Conservation (phyloP, 1,140 invertebrate genomes). For the Procambarus virginalis region DNA sequence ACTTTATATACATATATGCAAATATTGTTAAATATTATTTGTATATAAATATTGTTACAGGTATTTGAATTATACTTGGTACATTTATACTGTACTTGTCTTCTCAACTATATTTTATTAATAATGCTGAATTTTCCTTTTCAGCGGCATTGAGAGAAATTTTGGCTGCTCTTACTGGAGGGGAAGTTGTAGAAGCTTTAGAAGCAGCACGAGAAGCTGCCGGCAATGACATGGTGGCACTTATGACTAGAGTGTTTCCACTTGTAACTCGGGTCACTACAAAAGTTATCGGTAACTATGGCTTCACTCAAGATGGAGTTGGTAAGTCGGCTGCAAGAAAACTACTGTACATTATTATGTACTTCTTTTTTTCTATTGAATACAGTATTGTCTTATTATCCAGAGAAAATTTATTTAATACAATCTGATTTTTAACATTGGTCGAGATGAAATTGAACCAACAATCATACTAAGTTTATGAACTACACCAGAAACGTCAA, state of each 20-base stretch:
- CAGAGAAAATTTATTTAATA: no score
- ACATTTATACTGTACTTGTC: no score
- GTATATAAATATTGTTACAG: background rate
- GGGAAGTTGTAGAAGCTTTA: constrained; percentile 53
- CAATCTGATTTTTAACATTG: no score
- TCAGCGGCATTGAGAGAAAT: constrained; percentile 52
- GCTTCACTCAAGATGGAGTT: constrained; percentile 67
- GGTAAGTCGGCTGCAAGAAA: constrained; percentile 35
- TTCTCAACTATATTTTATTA: background rate
- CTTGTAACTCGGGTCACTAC: constrained; percentile 68
- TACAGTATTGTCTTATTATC: no score
- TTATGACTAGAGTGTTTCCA: constrained; percentile 69
- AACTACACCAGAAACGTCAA: no score
- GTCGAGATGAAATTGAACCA: no score
- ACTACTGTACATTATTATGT: background rate
- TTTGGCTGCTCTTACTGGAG: constrained; percentile 40
- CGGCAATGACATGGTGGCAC: constrained; percentile 70
- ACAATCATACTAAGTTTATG: no score
- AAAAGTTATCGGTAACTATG: constrained; percentile 65
- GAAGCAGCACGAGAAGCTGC: constrained; percentile 65
- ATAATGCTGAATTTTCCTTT: background rate
- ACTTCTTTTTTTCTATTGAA: background rate
- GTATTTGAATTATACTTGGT: background rate
- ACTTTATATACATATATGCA: no score
- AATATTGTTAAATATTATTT: no score